Conservation (phyloP, 2,888 invertebrate genomes). For the Luperina testacea region DNA sequence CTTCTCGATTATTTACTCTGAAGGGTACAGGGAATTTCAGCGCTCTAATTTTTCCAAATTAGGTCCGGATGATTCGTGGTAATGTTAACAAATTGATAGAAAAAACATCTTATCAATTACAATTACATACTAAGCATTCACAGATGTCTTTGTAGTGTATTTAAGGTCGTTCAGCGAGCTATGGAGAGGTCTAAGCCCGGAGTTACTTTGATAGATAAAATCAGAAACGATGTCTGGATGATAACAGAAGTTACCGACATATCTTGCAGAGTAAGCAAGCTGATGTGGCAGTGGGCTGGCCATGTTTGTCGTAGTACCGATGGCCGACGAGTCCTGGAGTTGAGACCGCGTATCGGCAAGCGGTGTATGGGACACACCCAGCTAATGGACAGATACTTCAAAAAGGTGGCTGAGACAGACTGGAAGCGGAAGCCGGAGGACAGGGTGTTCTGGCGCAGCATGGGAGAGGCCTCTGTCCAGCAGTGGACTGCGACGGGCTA, state of each 20-base stretch:
- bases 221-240: neutral
- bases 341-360: too few relatives aligned
- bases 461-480: too few relatives aligned
- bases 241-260: neutral
- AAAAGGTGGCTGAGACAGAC: too few relatives aligned
- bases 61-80: neutral
- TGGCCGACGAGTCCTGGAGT: too few relatives aligned
- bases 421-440: neutral
- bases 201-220: too few relatives aligned
- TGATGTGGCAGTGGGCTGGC: neutral
- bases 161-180: neutral
- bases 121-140: neutral
- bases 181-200: too few relatives aligned
- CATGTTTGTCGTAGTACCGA: neutral
- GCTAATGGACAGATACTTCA: too few relatives aligned
- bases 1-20: constrained; percentile 16
- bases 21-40: neutral
- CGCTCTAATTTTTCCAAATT: neutral
- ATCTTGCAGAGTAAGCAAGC: neutral
- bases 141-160: neutral
- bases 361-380: too few relatives aligned
- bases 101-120: neutral
- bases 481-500: too few relatives aligned
- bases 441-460: too few relatives aligned
- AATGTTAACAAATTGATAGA: neutral